Base-by-base conservation (phyloP, 1,140 invertebrate genomes). In the Drosophila simulans region DNA sequence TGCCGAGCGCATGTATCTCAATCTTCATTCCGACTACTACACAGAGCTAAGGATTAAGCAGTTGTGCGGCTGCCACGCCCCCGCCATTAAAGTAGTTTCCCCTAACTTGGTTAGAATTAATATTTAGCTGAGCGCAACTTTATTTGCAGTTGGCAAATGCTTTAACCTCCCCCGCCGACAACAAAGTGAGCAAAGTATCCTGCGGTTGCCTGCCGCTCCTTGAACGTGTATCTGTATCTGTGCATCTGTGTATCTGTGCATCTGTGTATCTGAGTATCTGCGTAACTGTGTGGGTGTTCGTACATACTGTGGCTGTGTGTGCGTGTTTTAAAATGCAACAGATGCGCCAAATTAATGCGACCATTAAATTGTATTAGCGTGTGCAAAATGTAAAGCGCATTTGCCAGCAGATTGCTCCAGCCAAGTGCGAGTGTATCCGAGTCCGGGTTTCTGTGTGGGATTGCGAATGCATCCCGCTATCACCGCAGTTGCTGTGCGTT, bases 361-460 rank as follows among this genome's bases (percentile, higher is more conserved):
- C 80, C 84, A 88, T 88, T 88, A 88, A 88, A 88, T 88, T 88
- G 84, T 88, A 88, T 88, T 88, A 88, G 84, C 84, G 84, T 84
- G 84, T 89, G 84, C 80, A 69, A 83, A 86, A 86, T 86, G 82
- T 86, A 86, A 86, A 86, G 82, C 82, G 82, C 77, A 86, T 86
- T 86, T 81, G 60, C 82, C 60, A 68, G 76, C 77, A 66, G 77
- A 62, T 79, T 68, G 72, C 72, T 75, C 64, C 70, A 73, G 71
- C 53, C 71, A 74, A 66, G 60, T 52, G 77, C 17, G 54, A 40
- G 51, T 42, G 55, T 58, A 17, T 53, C 45, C 34, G 51, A 27
- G 35, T 43, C 13, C 52, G 60, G 13, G 25, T 4, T 39, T 39
- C 13, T 1, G 42, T 4, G 8, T 45, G 22, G 63, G 48, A 55